These are phyloP conservation scores for Pseudomyrmex pallidus DNA, from an alignment of 1,140 invertebrate genomes.

Conservation along the genomic window DNA sequence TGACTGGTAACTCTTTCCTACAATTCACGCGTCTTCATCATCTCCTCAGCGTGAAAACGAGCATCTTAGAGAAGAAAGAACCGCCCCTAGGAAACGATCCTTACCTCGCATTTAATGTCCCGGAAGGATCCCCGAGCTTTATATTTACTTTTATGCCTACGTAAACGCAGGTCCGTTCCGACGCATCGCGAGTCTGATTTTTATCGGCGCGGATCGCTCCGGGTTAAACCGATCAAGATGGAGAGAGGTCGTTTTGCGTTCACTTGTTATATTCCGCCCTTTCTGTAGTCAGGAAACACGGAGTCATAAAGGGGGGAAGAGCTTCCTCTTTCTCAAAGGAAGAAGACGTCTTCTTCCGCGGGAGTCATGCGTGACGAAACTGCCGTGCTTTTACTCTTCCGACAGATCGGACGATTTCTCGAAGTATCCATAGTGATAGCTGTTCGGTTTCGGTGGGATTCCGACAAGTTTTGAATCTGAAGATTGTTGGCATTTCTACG, in stretches of 20 bases:
- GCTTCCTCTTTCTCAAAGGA: conserved; percentile 62
- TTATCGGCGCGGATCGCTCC: conserved; percentile 81
- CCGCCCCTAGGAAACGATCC: conserved; percentile 37
- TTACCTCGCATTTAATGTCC: conserved; percentile 76
- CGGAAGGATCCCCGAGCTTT: conserved; percentile 81
- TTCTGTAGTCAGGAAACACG: conserved; percentile 41
- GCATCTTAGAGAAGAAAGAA: not conserved
- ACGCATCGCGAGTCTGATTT: conserved; percentile 75
- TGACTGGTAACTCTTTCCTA: conserved; percentile 8
- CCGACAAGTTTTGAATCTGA: not conserved
- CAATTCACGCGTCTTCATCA: conserved; percentile 14
- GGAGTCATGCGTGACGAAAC: conserved; percentile 70
- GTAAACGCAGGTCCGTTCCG: conserved; percentile 78
- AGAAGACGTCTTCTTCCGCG: conserved; percentile 58
- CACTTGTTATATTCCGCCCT: conserved; percentile 76
- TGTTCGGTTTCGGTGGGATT: conserved; percentile 29
- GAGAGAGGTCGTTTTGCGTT: conserved; percentile 81
- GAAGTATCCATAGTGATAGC: conserved; percentile 4
- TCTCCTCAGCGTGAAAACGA: not conserved
- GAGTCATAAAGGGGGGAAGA: conserved; percentile 78
- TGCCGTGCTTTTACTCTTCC: conserved; percentile 54
- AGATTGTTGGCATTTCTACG: conserved; percentile 1
- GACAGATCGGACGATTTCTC: conserved; percentile 35
- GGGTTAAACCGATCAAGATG: conserved; percentile 84
- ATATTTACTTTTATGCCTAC: conserved; percentile 84